These are phyloP conservation scores for Leucozona laternaria DNA, from an alignment of 2,888 invertebrate genomes.

Conservation along the genomic window DNA sequence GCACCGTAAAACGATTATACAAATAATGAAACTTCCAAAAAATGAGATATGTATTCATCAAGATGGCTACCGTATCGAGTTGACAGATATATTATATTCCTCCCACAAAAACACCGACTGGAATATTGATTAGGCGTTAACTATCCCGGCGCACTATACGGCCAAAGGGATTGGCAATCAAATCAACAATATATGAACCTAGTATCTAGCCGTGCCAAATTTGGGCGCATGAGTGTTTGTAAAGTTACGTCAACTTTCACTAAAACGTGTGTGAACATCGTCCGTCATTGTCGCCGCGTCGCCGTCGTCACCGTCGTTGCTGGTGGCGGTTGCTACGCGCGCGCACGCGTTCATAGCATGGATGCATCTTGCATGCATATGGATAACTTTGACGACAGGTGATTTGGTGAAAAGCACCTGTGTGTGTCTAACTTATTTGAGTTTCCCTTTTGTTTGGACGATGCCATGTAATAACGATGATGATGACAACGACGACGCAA, in stretches of 20 bases:
- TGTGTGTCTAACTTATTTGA: constrained; percentile 50
- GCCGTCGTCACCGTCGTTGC: background rate
- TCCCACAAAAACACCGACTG: constrained; percentile 23
- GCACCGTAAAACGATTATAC: constrained; percentile 46
- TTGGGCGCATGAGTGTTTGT: constrained; percentile 52
- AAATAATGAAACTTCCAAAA: constrained; percentile 67
- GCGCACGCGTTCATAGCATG: constrained; percentile 28
- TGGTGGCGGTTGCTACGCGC: background rate
- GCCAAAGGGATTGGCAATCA: constrained; percentile 56
- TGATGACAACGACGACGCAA: background rate
- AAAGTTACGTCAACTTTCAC: constrained; percentile 75
- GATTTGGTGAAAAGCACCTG: constrained; percentile 66
- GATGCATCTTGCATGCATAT: constrained; percentile 61
- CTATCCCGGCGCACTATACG: background rate
- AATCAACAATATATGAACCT: constrained; percentile 38
- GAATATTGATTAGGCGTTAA: constrained; percentile 64
- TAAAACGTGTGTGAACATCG: constrained; percentile 49
- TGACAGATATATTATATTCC: constrained; percentile 56
- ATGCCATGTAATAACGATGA: background rate
- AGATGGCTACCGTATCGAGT: constrained; percentile 31
- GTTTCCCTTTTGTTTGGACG: constrained; percentile 69
- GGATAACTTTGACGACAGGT: constrained; percentile 67
- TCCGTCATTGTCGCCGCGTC: background rate
- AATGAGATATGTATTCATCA: constrained; percentile 59
- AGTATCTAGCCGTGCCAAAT: constrained; percentile 61